Evolutionary conservation across 2,113 vertebrate species (phyloP), one percentile per base, ranked within the genome.

Genomic region (Oreotragus oreotragus): DNA sequence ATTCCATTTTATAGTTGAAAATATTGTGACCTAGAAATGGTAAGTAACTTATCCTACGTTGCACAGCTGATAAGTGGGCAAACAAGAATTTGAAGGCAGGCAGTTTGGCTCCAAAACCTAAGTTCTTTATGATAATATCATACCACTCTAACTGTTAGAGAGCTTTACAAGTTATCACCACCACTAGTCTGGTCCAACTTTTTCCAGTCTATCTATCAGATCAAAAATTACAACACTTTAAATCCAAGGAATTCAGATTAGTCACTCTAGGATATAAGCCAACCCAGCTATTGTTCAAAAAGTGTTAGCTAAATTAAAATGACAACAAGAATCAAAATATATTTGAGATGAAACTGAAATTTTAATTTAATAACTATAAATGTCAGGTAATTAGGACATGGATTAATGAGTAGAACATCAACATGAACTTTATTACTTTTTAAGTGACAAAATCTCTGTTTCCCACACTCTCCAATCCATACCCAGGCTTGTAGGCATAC

Each of bases 301-400:
- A 92, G 21, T 6, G 23, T 57, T 73, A 96, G 5, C 27, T 89
- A 85, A 49, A 43, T 64, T 88, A 43, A 88, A 96, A 91, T 47
- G 79, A 70, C 21, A 6, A 9, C 17, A 87, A 88, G 47, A 55
- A 87, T 90, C 83, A 90, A 90, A 51, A 19, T 25, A 39, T 93
- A 81, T 53, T 84, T 88, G 25, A 90, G 66, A 53, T 53, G 39
- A 57, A 97, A 53, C 25, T 66, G n/a, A 86, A 88, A 90, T 28
- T 93, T 96, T 96, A 84, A 60, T 36, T 95, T 96, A 84, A 70
- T 43, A 92, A 88, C 17, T 76, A 33, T 79, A 55, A 93, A 58
- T 10, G 15, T 28, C 3, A 87, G 36, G 16, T 62, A 91, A 70
- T 16, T 86, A 51, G 19, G 13, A 6, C 13, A 86, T 45, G 93